These are phyloP conservation scores for Ondatra zibethicus DNA, from an alignment of 2,113 vertebrate genomes.

Conservation along the genomic window DNA sequence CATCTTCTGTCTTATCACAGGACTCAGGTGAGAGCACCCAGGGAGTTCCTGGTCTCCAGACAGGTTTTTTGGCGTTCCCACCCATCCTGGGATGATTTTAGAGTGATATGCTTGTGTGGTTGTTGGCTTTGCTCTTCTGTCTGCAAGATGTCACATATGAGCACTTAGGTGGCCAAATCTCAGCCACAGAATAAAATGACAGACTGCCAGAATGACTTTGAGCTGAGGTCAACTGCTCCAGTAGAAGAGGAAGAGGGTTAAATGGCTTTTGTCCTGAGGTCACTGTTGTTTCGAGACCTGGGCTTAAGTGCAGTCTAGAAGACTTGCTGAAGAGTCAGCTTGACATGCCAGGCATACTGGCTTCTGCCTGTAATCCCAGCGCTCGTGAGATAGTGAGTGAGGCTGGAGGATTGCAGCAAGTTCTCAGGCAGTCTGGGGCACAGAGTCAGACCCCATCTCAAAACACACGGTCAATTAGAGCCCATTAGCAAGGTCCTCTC, in stretches of 20 bases:
- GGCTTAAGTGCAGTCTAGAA: background rate
- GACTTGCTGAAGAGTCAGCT: background rate
- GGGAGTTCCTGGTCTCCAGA: background rate
- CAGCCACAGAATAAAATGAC: background rate
- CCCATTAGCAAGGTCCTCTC: background rate
- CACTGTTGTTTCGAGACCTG: background rate
- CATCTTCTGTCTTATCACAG: background rate
- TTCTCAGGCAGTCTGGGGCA: background rate
- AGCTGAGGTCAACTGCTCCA: background rate
- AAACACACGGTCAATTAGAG: background rate
- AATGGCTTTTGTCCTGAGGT: background rate
- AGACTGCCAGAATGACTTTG: background rate
- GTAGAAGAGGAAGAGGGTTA: background rate
- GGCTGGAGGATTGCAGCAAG: background rate
- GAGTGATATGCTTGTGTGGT: background rate
- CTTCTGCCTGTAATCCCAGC: background rate
- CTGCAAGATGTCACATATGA: slow-evolving; percentile 7
- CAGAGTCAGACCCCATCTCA: background rate
- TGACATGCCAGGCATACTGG: too few relatives aligned
- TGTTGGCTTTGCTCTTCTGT: background rate
- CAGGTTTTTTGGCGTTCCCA: background rate
- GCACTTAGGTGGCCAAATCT: background rate
- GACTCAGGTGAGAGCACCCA: background rate
- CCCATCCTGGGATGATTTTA: background rate
- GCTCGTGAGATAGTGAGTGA: background rate